Evolutionary conservation across 2,888 invertebrate genomes (phyloP), one percentile per base, ranked within the genome.

Genomic region (Pyrochroa serraticornis): DNA sequence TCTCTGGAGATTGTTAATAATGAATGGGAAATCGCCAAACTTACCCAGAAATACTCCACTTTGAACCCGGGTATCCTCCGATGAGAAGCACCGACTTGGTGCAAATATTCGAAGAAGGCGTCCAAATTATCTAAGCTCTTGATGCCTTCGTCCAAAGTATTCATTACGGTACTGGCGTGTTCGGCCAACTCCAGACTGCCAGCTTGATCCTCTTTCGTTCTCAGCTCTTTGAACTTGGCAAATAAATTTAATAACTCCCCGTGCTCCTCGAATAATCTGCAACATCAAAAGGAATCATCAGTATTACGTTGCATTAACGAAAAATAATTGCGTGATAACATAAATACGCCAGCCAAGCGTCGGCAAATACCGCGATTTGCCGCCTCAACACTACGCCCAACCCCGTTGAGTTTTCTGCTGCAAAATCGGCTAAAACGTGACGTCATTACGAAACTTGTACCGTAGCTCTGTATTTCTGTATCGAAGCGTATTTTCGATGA

Each of bases 111-210:
- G 78, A 92, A 87, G 82, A 94, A 93, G 72, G 87, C 86, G 78
- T 94, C 93, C 79, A 92, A 82, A 76, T 93, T 89, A 73, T 94
- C 93, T 58, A 95, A 83, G 14, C 90, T 88, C 75, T 90, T 89
- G 79, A 95, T 94, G 60, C 93, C 91, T 74, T 94, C 93, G 75
- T 95, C 94, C 60, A 95, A 79, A 1, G 93, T 92, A 71, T 86
- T 87, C 94, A 95, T 95, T 30, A 95, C 94, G 70, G 90, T 90
- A 73, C 87, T 89, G 46, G 94, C 94, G 75, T 95, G 95, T 67
- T 93, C 91, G 3, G 90, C 91, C 60, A 95, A 81, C 78, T 92
- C 92, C 83, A 90, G 86, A 55, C 91, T 92, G 73, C 87, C 86
- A 61, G 89, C 86, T 75, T 93, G 91, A 69, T 92, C 88, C 73